Conservation (phyloP, 1,140 invertebrate genomes). For the Arctopsyche grandis region DNA sequence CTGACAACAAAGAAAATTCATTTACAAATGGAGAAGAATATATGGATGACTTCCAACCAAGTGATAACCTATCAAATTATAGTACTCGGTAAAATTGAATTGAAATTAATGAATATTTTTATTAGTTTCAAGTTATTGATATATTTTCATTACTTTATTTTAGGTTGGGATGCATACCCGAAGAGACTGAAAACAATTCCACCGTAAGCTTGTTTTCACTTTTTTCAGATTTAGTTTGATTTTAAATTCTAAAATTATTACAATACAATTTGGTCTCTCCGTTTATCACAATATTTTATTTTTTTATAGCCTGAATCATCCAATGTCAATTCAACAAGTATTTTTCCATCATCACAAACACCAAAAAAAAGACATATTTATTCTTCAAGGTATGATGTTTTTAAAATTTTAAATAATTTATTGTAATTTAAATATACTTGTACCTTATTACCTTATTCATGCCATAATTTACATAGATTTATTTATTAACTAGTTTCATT, state of each 20-base stretch:
- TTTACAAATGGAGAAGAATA: not conserved
- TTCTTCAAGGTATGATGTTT: not conserved
- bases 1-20: slow-evolving; percentile 23
- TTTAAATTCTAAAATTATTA: not conserved
- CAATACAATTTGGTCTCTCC: not conserved
- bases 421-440: not conserved
- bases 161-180: slow-evolving; percentile 48
- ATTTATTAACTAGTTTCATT: too few species aligned
- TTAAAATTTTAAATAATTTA: not conserved
- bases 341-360: not conserved
- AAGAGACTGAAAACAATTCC: slow-evolving; percentile 45
- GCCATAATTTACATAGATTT: too few species aligned
- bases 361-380: not conserved
- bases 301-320: not conserved
- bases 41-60: not conserved
- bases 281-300: not conserved
- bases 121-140: not conserved
- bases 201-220: slow-evolving; percentile 2
- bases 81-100: not conserved
- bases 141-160: slow-evolving; percentile 30
- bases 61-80: not conserved
- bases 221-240: too few species aligned
- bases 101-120: not conserved
- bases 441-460: too few species aligned
- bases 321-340: not conserved